Base-by-base conservation (phyloP, 2,113 vertebrate genomes). In the Dermatemys mawii region DNA sequence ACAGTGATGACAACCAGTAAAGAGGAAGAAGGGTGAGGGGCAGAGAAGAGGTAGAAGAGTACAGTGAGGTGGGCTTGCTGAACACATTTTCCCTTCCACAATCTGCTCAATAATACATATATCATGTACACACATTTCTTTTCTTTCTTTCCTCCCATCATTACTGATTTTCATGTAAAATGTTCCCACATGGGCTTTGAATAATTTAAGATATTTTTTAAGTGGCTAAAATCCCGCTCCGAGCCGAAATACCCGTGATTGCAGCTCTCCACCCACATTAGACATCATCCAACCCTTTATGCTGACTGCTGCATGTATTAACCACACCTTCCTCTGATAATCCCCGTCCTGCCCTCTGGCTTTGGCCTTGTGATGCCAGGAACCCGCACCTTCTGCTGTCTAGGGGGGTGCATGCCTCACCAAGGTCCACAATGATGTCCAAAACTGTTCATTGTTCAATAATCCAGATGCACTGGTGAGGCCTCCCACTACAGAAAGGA, bases 301-400 rank as follows among this genome's bases (percentile, higher is more conserved):
- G 88, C 53, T 57, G 85, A 0, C 0, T 44, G 79, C 90, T 94
- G 89, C 67, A 89, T 14, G 44, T 46, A 35, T 81, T 89, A 90
- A 90, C 24, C 10, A 29, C 13, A 35, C 10, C 41, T 87, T 60
- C 73, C 67, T 88, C 84, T 90, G 41, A 67, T 27, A 7, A 7
- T 76, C 55, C 41, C 83, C 87, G 76, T 73, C 55, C 55, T 29
- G 55, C 55, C 49, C 85, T 35, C 41, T 94, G 94, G 86, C 89
- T 8, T 2, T 49, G 67, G 53, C 48, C 48, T 4, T 90, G 83
- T 81, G 84, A 60, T 51, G 76, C 70, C 84, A 44, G 75, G 29
- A 70, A 54, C 84, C 78, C 84, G 70, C 32, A 53, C 81, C 84
- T 91, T 92, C 87, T 87, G 10, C 54, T 88, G 75, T 94, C 94